These are phyloP conservation scores for Nemotelus pantherinus DNA, from an alignment of 2,888 invertebrate species.

Conservation along the genomic window DNA sequence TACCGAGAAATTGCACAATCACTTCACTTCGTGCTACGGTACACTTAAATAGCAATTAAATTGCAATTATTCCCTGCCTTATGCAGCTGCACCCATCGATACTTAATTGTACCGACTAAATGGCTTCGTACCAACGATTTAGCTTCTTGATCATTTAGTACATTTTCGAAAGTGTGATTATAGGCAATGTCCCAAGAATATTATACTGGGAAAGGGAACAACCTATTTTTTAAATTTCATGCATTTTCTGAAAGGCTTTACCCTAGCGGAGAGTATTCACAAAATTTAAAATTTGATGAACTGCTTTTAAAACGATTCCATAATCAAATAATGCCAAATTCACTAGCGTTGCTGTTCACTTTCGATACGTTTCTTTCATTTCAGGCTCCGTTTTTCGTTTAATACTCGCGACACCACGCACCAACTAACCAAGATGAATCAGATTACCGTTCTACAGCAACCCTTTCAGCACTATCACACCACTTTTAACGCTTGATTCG, in stretches of 20 bases:
- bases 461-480: no score
- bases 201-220: no score
- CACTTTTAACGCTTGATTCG: no score
- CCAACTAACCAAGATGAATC: not conserved
- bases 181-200: no score
- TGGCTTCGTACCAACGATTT: no score
- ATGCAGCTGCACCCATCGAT: conserved; percentile 25
- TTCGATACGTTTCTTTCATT: not conserved
- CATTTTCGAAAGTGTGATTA: no score
- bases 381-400: not conserved
- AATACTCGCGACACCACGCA: not conserved
- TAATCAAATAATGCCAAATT: conserved; percentile 25
- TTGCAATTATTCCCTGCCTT: conserved; percentile 19
- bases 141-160: no score
- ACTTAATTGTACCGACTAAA: not conserved
- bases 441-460: not conserved
- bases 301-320: conserved; percentile 1
- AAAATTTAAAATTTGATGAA: no score
- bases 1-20: conserved; percentile 5
- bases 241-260: no score
- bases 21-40: not conserved
- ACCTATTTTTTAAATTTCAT: no score
- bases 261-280: no score
- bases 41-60: conserved; percentile 20
- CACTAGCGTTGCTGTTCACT: not conserved